Base-by-base conservation (phyloP, 2,888 invertebrate genomes). In the Aleiodes leptofemur region DNA sequence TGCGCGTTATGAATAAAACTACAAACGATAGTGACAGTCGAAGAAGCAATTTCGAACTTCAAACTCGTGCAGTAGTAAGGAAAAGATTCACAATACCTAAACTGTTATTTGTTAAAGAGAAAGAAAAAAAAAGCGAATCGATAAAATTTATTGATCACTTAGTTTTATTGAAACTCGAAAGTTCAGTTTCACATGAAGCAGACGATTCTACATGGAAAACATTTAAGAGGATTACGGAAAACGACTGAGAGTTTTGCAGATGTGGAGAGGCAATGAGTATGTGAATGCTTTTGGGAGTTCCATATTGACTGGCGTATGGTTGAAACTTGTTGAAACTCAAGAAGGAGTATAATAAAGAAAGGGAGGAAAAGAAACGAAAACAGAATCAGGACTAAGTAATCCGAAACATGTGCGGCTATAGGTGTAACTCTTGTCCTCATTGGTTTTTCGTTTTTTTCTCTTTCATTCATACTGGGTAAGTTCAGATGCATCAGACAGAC, bases 221-320 rank as follows among this genome's bases (percentile, higher is more conserved):
- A 66, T 81, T 81, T 78, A 81, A 79, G 81, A 77, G 79, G 81
- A 79, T 81, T 79, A 81, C 76, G 77, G 74, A 76, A 31, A 79
- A 79, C 75, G 59, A 74, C 57, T 57, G 57, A 55, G 55, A 57
- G 13, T 68, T 56, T 69, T 57, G 61, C 71, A 56, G 64, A 73
- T 50, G 38, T 13, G 57, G 70, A 53, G 31, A 53, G 57, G 61
- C 59, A 73, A 51, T 69, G 75, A 56, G 57, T 68, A 73, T 73
- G 73, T 59, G 38, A 70, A 53, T 59, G 43, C 34, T 61, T 43
- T 77, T 57, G 74, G 69, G 71, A 56, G 66, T 69, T 72, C 50
- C 43, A 72, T 75, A 57, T 75, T 72, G 55, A 59, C 53, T 50
- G 57, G 69, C 13, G 72, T 38, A 53, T 59, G 14, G 8, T 31